phyloP scores from a whole-genome alignment of 2,797 vertebrate genomes.

The Pseudochirops corinnae region DNA sequence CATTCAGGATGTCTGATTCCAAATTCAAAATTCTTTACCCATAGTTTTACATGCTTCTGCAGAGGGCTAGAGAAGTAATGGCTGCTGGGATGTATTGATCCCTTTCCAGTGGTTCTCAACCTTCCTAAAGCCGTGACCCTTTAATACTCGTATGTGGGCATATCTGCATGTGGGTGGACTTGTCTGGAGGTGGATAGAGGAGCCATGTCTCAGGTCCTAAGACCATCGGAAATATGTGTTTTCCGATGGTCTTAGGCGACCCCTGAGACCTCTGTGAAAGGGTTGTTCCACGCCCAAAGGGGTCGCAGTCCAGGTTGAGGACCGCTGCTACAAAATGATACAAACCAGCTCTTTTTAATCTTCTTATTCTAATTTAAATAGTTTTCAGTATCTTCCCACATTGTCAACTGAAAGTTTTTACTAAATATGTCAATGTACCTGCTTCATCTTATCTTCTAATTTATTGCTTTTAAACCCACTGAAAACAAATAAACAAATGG shows the following conservation, averaged over 20 bases:
- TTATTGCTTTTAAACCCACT: background rate
- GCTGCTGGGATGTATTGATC: background rate
- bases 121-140: too few species aligned
- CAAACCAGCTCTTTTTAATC: background rate
- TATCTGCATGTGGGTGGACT: too few species aligned
- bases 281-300: too few species aligned
- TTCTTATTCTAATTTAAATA: background rate
- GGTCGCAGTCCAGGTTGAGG: too few species aligned
- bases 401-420: background rate
- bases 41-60: background rate
- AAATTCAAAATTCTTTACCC: background rate
- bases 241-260: too few species aligned
- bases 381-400: background rate
- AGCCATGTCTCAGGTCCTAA: too few species aligned
- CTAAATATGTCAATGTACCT: background rate
- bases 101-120: background rate
- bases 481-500: background rate
- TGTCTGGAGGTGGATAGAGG: too few species aligned
- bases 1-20: background rate
- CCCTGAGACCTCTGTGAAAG: too few species aligned
- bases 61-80: background rate
- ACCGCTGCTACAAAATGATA: background rate
- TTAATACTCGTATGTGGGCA: too few species aligned
- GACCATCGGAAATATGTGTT: too few species aligned
- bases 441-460: background rate